Evolutionary conservation across 2,113 vertebrate species (phyloP), one percentile per base, ranked within the genome.

Genomic region (Trichechus manatus): DNA sequence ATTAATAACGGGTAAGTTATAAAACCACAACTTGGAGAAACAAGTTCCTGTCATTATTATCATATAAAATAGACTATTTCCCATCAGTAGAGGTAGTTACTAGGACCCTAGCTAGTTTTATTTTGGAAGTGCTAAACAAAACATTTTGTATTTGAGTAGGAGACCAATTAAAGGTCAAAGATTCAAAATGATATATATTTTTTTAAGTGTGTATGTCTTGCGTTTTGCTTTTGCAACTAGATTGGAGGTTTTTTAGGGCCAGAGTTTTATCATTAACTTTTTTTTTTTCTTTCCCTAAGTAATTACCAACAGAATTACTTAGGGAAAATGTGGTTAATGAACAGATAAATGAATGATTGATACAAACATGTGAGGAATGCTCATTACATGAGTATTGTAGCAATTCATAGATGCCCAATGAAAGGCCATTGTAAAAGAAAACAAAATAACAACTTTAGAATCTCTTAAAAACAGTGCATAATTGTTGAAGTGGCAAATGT

Each of bases 291-390:
- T 86, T 79, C 8, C 66, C 3, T 53, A 27, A 78, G 6, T 63
- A 61, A 70, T 88, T 70, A 29, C 31, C 47, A 85, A 25, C n/a
- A 84, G 42, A 77, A 66, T 33, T 79, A 50, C 47, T 68, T 95
- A n/a, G n/a, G 15, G 50, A 78, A 89, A 22, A 75, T 78, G 42
- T 87, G 53, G 36, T 92, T 25, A 97, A 77, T 66, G 29, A 86
- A 53, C 23, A 61, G 50, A 61, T 89, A 5, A 92, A 78, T 53
- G 36, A 72, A 17, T 87, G 78, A 87, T 22, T 63, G 31, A 85
- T 42, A 47, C 33, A 33, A 50, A 25, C 22, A 9, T 23, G 31
- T 33, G 22, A 92, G 36, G 42, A 84, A 74, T 19, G 79, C 23
- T 80, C 44, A 29, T 13, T 44, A 64, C 22, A 61, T 31, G 56